Base-by-base conservation (phyloP, 2,888 invertebrate species). In the Drosophila mimetica region DNA sequence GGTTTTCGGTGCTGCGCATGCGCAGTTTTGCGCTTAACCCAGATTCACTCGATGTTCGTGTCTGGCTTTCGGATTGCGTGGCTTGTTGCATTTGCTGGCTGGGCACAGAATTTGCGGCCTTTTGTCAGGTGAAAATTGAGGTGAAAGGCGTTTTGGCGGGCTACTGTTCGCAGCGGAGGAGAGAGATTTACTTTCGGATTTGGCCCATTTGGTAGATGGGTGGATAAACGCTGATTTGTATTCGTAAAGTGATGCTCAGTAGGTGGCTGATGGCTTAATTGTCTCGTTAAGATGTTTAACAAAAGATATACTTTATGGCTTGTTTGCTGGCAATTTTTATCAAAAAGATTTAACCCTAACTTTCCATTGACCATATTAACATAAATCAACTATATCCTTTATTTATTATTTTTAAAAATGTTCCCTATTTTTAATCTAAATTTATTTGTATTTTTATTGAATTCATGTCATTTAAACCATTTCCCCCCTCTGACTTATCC, bases 91-190 rank as follows among this genome's bases (percentile, higher is more conserved):
- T 63, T 63, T 63, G 66, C 61, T 65, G 59, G 3, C 52, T 37
- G 50, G 50, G 57, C 60, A 55, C 46, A 53, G 37, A 73, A 64
- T 61, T 60, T 36, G 53, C 59, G 22, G 46, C 58, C 50, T 69
- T 55, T 66, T 60, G 74, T 74, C 81, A 74, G 64, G 53, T 76
- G 65, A 71, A 78, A 76, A 78, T 78, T 67, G 22, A 78, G 78
- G 82, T 74, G 79, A 79, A 79, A 79, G 65, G 79, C 79, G 66
- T 61, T 70, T 74, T 64, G 59, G 16, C n/a, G 37, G 61, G 67
- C 64, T 74, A 74, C 79, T 71, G 79, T 76, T 51, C 13, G 18
- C 25, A n/a, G n/a, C 32, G 14, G 39, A 32, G 32, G 42, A 58
- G 36, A 54, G 41, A 50, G 64, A 60, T 65, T 58, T 39, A 20